A percentile compares a stretch with the other conserved stretches of the same genome.
Conservation (phyloP, 2,113 vertebrate species). For the Chloroceryle aenea region DNA sequence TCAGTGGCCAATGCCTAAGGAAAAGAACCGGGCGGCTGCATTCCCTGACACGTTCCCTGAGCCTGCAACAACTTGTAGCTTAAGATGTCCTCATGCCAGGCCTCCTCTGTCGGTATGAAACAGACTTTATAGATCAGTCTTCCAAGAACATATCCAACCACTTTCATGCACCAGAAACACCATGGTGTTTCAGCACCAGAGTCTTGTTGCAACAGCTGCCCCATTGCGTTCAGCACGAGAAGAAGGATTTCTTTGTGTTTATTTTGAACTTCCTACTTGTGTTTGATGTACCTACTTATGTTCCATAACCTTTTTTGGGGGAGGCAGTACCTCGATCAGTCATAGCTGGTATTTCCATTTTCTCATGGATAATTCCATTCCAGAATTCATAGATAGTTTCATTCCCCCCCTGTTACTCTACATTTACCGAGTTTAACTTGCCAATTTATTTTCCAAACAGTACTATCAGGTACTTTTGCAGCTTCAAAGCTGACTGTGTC, state of each 20-base stretch:
- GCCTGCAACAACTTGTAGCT: neutral
- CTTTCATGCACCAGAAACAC: too few species aligned
- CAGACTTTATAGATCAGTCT: neutral
- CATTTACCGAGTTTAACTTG: neutral
- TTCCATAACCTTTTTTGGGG: neutral
- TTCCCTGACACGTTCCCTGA: neutral
- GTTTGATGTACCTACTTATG: neutral
- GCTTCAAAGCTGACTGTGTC: neutral
- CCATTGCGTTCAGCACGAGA: neutral
- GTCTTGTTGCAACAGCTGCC: neutral
- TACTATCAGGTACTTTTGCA: neutral
- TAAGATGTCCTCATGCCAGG: neutral
- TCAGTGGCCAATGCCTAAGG: neutral
- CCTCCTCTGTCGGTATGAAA: neutral
- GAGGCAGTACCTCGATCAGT: neutral
- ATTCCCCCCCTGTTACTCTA: neutral
- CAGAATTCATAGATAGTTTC: neutral
- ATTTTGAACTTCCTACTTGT: neutral
- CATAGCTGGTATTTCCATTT: neutral
- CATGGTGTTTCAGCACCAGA: too few species aligned
- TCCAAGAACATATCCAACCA: neutral
- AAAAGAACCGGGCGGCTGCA: neutral
- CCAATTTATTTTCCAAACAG: neutral
- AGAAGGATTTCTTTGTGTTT: neutral
- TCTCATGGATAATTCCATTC: neutral